Evolutionary conservation across 2,797 vertebrate genomes (phyloP), one percentile per base, ranked within the genome.

Genomic region (Synaphobranchus kaupii): DNA sequence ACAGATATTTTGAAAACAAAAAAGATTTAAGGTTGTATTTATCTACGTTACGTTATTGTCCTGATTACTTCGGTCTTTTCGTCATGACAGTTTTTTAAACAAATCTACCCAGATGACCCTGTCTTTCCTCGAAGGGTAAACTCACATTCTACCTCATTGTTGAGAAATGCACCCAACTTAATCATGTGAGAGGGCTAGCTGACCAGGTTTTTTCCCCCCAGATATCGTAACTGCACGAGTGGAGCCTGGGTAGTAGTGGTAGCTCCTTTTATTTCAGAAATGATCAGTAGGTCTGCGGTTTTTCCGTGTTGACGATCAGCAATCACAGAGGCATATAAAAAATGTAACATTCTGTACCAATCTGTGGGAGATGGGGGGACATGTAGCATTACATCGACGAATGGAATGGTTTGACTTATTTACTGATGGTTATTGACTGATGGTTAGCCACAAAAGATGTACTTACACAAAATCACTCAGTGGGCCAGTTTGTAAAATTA

Each of bases 241-340:
- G 39, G 10, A 48, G n/a, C 10, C 4, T 34, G 39, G 73, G 78
- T 52, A 47, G 82, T 6, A 17, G 48, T 10, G 7, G 50, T n/a
- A 17, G 84, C 4, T 58, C 3, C 20, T 84, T 34, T 13, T 58
- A 28, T n/a, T 22, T 58, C 17, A 44, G 56, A 56, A 84, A 66
- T 22, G 17, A 20, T 71, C 81, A 47, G 86, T 58, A 48, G 34
- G 82, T 28, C 80, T 15, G 81, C 31, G n/a, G 17, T 76, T 58
- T 84, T 73, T 83, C 58, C 44, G 20, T 48, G 58, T 92, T 90
- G 89, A 91, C 93, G 91, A 92, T 94, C 94, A 92, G 93, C 90
- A 92, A 93, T 92, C 82, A 90, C 90, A 90, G 82, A 89, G 63
- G 89, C 89, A 90, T 93, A 94, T 94, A 92, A 94, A 92, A 78